Evolutionary conservation across 2,888 invertebrate genomes (phyloP), one percentile per base, ranked within the genome.

Genomic region (Metalampra italica): DNA sequence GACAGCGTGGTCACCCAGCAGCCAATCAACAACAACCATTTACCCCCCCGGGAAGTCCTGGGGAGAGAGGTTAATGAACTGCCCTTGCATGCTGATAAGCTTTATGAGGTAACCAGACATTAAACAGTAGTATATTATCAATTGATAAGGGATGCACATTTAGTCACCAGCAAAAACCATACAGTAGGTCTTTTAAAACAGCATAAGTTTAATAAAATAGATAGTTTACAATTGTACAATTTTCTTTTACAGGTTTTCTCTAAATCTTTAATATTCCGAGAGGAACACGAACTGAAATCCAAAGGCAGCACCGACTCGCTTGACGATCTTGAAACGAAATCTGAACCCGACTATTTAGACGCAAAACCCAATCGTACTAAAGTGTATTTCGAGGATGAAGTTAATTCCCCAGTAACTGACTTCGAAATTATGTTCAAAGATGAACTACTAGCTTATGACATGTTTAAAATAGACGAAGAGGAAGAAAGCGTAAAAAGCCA

Each of bases 351-450:
- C 50, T 82, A 83, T 39, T 54, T 81, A 13, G 78, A 76, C 1
- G 86, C 83, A 39, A 81, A 75, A 58, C 87, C 88, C 0, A 88
- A 85, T 50, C 68, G 90, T 53, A 87, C 87, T 14, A 88, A 88
- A 59, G 90, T 90, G 0, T 87, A 90, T 57, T 90, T 90, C 54
- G 89, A 89, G 67, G 90, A 90, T 34, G 89, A 90, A 68, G 81
- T 88, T 0, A 81, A 90, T 46, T 86, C 87, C 0, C 88, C 87
- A 0, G 83, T 90, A 2, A 88, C 90, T 1, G 90, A 90, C 66
- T 90, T 90, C 46, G 90, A 90, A 70, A 90, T 90, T 1, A 90
- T 90, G 90, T 90, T 90, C 65, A 89, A 90, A 71, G 90, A 90
- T 53, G 90, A 90, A 66, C 71, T 90, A 0, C 52, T 80, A 1